phyloP scores from a whole-genome alignment of 2,113 vertebrate species.

The Strigops habroptila region DNA sequence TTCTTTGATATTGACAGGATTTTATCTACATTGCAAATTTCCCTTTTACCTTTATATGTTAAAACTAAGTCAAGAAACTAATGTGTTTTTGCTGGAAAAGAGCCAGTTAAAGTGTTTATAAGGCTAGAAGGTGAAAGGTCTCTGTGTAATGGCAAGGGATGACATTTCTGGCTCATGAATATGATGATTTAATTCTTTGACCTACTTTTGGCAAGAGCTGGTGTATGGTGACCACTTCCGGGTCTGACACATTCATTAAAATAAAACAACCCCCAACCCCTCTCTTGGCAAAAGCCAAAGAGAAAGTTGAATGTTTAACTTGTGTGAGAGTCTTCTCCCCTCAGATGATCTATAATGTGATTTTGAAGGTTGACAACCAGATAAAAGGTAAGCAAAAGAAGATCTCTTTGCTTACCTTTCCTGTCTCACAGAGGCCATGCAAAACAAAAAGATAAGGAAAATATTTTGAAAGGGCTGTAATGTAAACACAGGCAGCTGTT shows the following conservation, averaged over 20 bases:
- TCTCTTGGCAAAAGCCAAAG: constrained; percentile 9
- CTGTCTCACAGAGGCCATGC: background rate
- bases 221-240: constrained; percentile 24
- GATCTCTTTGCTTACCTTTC: constrained; percentile 39
- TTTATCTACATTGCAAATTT: background rate
- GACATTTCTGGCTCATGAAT: constrained; percentile 59
- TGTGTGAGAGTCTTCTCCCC: background rate
- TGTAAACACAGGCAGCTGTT: constrained; percentile 61
- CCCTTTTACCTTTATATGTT: background rate
- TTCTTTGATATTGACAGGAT: background rate
- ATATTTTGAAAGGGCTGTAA: constrained; percentile 54
- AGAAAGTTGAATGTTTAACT: constrained; percentile 17
- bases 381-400: background rate
- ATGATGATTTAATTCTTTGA: constrained; percentile 64
- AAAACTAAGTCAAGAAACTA: background rate
- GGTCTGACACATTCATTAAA: constrained; percentile 41
- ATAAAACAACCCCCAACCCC: background rate
- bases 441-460: constrained; percentile 26
- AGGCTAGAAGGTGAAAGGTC: constrained; percentile 37
- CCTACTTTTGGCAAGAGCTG: constrained; percentile 47
- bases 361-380: constrained; percentile 8
- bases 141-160: constrained; percentile 29
- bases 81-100: constrained; percentile 26
- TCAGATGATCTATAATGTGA: constrained; percentile 27
- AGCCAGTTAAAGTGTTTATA: constrained; percentile 39